Evolutionary conservation across 2,888 invertebrate genomes (phyloP).

Genomic region (Acanthosepion pharaonis): DNA sequence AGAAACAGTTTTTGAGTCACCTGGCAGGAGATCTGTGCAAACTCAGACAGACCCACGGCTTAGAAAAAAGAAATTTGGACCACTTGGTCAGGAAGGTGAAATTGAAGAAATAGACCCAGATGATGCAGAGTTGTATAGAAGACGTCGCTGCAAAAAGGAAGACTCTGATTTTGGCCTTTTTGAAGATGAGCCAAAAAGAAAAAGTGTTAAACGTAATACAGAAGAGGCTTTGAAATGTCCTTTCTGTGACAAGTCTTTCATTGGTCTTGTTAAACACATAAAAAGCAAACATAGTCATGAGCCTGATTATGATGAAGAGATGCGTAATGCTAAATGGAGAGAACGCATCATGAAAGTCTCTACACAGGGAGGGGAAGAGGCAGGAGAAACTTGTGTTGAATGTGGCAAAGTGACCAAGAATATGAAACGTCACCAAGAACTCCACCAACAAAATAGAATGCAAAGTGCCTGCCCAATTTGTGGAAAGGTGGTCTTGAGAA

Average conservation of each 20-base stretch:
- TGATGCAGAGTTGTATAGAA: constrained; percentile 55
- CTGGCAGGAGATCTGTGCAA: constrained; percentile 67
- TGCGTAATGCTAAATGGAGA: constrained; percentile 71
- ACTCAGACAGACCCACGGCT: constrained; percentile 70
- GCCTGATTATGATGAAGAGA: constrained; percentile 69
- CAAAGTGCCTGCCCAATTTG: constrained; percentile 71
- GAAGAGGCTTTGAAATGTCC: constrained; percentile 72
- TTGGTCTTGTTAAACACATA: constrained; percentile 70
- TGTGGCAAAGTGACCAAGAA: constrained; percentile 71
- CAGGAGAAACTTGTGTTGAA: constrained; percentile 68
- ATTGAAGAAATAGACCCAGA: constrained; percentile 58
- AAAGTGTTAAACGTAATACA: constrained; percentile 67
- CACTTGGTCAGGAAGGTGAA: constrained; percentile 64
- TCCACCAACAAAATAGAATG: constrained; percentile 71
- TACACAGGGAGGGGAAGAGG: constrained; percentile 65
- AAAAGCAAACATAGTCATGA: constrained; percentile 70
- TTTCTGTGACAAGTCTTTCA: constrained; percentile 71
- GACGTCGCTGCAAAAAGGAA: constrained; percentile 61
- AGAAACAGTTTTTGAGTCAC: constrained; percentile 65
- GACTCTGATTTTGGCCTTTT: constrained; percentile 62
- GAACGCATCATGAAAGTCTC: constrained; percentile 72
- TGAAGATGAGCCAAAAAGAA: constrained; percentile 68
- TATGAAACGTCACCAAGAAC: constrained; percentile 70
- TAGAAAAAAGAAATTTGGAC: constrained; percentile 70
- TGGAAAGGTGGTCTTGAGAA: constrained; percentile 70